Evolutionary conservation across 2,113 vertebrate species (phyloP).

Genomic region (Nesogale talazaci): DNA sequence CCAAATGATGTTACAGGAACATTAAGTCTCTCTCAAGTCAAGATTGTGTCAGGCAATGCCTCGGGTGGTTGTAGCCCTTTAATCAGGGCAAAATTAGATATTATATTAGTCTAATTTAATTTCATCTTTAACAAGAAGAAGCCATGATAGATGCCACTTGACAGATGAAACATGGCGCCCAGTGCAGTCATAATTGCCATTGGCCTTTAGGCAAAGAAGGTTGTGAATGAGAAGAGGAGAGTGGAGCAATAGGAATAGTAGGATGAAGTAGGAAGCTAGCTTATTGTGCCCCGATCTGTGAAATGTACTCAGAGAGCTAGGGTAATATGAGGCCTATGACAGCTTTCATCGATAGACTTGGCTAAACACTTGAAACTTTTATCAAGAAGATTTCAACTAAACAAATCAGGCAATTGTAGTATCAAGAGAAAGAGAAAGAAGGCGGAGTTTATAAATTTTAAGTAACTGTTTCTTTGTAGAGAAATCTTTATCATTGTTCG

Average conservation of each 20-base stretch:
- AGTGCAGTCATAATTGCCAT: slow-evolving; percentile 86
- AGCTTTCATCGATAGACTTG: slow-evolving; percentile 73
- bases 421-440: background rate
- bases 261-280: slow-evolving; percentile 84
- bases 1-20: slow-evolving; percentile 95
- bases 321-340: slow-evolving; percentile 75
- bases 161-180: slow-evolving; percentile 93
- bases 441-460: background rate
- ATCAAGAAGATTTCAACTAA: background rate
- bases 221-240: slow-evolving; percentile 91
- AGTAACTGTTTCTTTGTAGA: background rate
- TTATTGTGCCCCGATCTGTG: slow-evolving; percentile 82
- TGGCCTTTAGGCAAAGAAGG: slow-evolving; percentile 92
- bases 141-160: slow-evolving; percentile 93
- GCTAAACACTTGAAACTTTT: slow-evolving; percentile 47
- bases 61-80: slow-evolving; percentile 94
- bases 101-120: slow-evolving; percentile 97
- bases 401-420: background rate
- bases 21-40: slow-evolving; percentile 90
- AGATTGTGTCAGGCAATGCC: slow-evolving; percentile 93
- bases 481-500: background rate
- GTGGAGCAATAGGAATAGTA: slow-evolving; percentile 89
- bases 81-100: slow-evolving; percentile 94
- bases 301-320: slow-evolving; percentile 80
- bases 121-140: slow-evolving; percentile 91